phyloP scores from a whole-genome alignment of 2,113 vertebrate genomes.

The Apteryx owenii region DNA sequence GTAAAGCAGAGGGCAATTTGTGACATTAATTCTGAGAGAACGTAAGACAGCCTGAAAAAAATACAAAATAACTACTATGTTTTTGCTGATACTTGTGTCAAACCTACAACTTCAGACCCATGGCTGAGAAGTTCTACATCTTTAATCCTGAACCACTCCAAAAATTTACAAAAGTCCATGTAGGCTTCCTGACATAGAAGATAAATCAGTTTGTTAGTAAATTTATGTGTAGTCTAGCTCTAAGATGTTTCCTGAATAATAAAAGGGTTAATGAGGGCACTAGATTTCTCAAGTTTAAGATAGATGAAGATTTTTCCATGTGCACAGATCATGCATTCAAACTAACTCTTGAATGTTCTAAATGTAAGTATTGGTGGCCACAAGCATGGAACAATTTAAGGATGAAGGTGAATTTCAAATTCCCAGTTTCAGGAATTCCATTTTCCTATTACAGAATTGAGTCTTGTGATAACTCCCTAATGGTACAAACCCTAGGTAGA shows the following conservation, averaged over 20 bases:
- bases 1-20: conserved; percentile 60
- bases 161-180: neutral
- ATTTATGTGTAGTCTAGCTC: neutral
- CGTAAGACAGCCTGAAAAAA: conserved; percentile 34
- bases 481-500: neutral
- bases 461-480: neutral
- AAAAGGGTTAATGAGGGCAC: neutral
- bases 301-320: neutral
- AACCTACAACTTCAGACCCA: neutral
- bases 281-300: neutral
- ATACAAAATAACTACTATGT: neutral
- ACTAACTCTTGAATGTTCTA: neutral
- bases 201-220: too few species aligned
- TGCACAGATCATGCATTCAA: neutral
- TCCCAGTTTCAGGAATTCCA: neutral
- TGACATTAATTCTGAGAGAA: conserved; percentile 47
- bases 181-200: too few species aligned
- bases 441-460: neutral
- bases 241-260: neutral
- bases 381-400: neutral
- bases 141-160: neutral
- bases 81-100: neutral
- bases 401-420: neutral
- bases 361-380: neutral
- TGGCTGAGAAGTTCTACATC: neutral